Conservation (phyloP, 2,888 invertebrate species). For the Pheosia tremula region DNA sequence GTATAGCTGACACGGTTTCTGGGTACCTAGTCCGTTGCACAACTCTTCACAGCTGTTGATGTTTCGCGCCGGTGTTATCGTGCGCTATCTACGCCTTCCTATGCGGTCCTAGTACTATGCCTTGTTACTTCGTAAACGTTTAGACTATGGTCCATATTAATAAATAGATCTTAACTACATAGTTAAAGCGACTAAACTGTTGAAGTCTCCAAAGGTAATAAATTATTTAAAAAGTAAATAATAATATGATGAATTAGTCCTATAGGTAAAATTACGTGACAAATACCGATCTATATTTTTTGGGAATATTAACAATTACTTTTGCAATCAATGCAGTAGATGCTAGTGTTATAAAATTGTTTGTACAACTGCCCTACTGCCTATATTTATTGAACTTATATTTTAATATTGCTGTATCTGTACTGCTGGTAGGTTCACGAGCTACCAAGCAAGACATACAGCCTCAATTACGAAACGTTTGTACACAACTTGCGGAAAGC, state of each 20-base stretch:
- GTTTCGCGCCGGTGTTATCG: conserved; percentile 23
- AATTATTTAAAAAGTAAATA: no score
- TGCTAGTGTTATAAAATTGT: no score
- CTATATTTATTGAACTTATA: not conserved
- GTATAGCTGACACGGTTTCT: conserved; percentile 50
- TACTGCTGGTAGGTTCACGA: conserved; percentile 46
- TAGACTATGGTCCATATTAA: conserved; percentile 15
- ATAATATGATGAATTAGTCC: no score
- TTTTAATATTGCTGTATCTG: not conserved
- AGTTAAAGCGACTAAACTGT: no score
- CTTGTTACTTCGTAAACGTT: conserved; percentile 45
- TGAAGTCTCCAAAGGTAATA: no score
- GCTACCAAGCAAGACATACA: conserved; percentile 68
- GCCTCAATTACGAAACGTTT: conserved; percentile 80
- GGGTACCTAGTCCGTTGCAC: conserved; percentile 59
- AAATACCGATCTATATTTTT: no score
- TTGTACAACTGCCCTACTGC: no score
- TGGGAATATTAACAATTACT: no score
- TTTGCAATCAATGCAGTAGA: no score
- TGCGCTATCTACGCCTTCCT: conserved; percentile 32
- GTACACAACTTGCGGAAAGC: conserved; percentile 81
- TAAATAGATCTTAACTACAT: not conserved
- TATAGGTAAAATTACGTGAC: no score
- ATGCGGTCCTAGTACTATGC: conserved; percentile 57
- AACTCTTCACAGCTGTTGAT: conserved; percentile 45